These are phyloP conservation scores for Tyria jacobaeae DNA, from an alignment of 2,888 invertebrate genomes.

Conservation along the genomic window DNA sequence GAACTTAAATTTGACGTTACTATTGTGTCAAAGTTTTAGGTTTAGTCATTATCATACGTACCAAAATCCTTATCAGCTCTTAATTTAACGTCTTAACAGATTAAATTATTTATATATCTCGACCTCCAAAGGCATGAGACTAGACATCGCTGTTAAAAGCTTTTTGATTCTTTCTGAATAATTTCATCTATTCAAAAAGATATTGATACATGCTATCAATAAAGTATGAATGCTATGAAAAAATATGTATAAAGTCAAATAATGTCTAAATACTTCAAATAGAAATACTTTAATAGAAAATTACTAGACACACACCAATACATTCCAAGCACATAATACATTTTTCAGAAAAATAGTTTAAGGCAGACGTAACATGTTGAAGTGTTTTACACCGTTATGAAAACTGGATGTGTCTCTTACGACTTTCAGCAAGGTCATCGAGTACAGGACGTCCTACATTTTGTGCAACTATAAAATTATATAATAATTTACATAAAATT, in stretches of 20 bases:
- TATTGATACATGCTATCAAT: neutral
- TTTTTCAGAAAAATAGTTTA: neutral
- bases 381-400: conserved; percentile 5
- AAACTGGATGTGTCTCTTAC: conserved; percentile 3
- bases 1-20: neutral
- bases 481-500: neutral
- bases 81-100: too few species aligned
- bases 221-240: neutral
- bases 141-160: neutral
- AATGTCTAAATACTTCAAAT: conserved; percentile 12
- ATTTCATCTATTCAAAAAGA: neutral
- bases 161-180: neutral
- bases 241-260: neutral
- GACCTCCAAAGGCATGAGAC: too few species aligned
- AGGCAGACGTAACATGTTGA: neutral
- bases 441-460: neutral
- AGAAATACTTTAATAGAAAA: neutral
- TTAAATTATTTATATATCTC: neutral
- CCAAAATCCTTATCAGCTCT: neutral
- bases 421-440: conserved; percentile 14
- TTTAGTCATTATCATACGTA: neutral
- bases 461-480: neutral
- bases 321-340: neutral
- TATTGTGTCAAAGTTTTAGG: neutral
- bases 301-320: neutral